These are phyloP conservation scores for Grammomys surdaster DNA, from an alignment of 2,113 vertebrate genomes.

Conservation along the genomic window DNA sequence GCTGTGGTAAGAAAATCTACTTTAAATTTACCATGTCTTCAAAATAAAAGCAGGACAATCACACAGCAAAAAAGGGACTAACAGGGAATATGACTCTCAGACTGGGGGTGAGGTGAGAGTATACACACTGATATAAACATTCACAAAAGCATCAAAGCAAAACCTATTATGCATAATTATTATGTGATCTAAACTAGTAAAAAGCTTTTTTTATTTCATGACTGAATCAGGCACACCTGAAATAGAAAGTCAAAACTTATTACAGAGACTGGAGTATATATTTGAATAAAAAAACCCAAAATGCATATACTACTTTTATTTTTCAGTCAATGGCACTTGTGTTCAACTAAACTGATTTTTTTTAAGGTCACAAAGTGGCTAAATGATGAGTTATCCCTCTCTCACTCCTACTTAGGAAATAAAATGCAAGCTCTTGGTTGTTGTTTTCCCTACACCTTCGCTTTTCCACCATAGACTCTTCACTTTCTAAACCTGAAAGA, in stretches of 20 bases:
- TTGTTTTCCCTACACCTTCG: no score
- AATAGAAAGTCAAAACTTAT: neutral
- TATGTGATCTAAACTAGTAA: neutral
- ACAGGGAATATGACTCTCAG: no score
- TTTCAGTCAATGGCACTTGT: neutral
- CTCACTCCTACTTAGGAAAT: neutral
- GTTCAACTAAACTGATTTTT: no score
- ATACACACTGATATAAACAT: neutral
- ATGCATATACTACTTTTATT: no score
- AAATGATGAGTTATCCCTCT: neutral
- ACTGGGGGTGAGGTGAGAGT: neutral
- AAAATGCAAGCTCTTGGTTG: neutral
- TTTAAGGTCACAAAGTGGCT: neutral
- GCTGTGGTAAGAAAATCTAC: neutral
- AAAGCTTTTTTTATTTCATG: neutral
- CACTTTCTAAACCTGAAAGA: neutral
- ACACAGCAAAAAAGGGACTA: neutral
- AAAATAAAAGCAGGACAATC: neutral
- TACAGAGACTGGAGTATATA: neutral
- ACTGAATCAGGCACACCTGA: neutral
- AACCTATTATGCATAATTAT: neutral
- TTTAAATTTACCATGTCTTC: neutral
- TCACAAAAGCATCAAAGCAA: neutral
- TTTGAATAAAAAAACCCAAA: no score
- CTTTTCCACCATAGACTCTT: neutral